Evolutionary conservation across 1,140 invertebrate species (phyloP), one percentile per base, ranked within the genome.

Genomic region (Drosophila rhopaloa): DNA sequence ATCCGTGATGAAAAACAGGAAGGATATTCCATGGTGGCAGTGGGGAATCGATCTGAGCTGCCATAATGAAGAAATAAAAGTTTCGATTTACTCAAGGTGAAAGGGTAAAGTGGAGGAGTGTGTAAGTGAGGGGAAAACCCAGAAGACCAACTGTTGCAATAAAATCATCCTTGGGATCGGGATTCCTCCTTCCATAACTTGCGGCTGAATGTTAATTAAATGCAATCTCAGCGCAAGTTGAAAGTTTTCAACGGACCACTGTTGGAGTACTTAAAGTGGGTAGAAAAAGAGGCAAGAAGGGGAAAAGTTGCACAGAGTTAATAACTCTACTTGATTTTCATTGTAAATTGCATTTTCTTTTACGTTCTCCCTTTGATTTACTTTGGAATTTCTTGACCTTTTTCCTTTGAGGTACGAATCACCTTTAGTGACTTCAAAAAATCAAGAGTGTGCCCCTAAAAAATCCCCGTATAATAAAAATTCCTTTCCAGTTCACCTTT

Each of bases 151-250:
- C 63, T 68, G 67, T 68, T 68, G 63, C 67, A 68, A 27, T 29
- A 16, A 40, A 68, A 14, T 48, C 56, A 48, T 71, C 7, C 16
- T n/a, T 19, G 19, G 19, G 19, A 19, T 19, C 19, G 19, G 27
- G 66, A 35, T 8, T 16, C 16, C 27, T 7, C 24, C 10, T 14
- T 11, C 29, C 29, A 35, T 16, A 48, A 37, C 24, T 68, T 71
- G 43, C 14, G 67, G 63, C 63, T 50, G 67, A 71, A 70, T 47
- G 41, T 47, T 70, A 56, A 55, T 68, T 70, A 68, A 70, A 70
- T 56, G 47, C 59, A 65, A 43, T 67, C 51, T 50, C 37, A 44
- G 8, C n/a, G 14, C n/a, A 41, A 51, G 59, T 51, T 63, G 19
- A 29, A 51, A 67, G 29, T 63, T 51, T 51, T 51, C 59, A n/a